Percentiles rank a stretch among this genome's conserved stretches.
phyloP scores from a whole-genome alignment of 2,888 invertebrate genomes.

The Amphipyra tragopoginis region DNA sequence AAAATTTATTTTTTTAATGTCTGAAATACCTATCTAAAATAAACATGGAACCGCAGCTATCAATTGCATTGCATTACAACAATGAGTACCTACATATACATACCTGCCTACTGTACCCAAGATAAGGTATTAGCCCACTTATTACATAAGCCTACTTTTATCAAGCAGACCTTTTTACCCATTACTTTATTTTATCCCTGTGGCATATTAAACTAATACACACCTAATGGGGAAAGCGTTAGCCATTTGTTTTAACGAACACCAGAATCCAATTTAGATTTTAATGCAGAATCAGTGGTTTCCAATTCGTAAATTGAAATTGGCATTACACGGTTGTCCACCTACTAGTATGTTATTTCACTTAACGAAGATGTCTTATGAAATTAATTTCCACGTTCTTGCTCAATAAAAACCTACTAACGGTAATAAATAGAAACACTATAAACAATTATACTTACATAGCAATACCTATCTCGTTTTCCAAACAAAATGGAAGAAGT shows the following conservation, averaged over 20 bases:
- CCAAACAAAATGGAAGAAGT: slow-evolving; percentile 35
- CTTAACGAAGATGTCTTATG: slow-evolving; percentile 47
- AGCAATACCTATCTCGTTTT: slow-evolving; percentile 21
- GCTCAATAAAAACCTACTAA: slow-evolving; percentile 45
- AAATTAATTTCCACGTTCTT: slow-evolving; percentile 46
- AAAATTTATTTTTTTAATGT: no score
- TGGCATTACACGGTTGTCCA: slow-evolving; percentile 47
- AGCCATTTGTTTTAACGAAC: slow-evolving; percentile 20
- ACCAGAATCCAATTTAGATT: slow-evolving; percentile 48
- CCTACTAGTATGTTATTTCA: slow-evolving; percentile 33
- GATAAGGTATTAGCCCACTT: no score
- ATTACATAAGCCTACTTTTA: no score
- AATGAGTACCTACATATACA: no score
- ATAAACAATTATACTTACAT: slow-evolving; percentile 33
- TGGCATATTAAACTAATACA: slow-evolving; percentile 2
- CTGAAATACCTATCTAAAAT: no score
- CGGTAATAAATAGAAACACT: slow-evolving; percentile 47
- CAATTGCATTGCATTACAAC: no score
- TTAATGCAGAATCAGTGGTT: slow-evolving; percentile 38
- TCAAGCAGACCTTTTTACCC: no score
- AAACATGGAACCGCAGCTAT: no score
- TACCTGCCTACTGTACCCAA: no score
- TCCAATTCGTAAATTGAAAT: slow-evolving; percentile 47
- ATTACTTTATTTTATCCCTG: background rate
- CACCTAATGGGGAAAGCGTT: slow-evolving; percentile 15